Evolutionary conservation across 2,113 vertebrate genomes (phyloP).

Genomic region (Mus musculus): GRCm39 chr1:139201501-139202000

Average conservation of each 20-base stretch:
- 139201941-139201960: not conserved
- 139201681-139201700: not conserved
- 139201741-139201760: not conserved
- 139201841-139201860: not conserved
- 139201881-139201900: not conserved
- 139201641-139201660: not conserved
- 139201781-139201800: not conserved
- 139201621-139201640: no score
- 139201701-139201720: not conserved
- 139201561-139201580: not conserved
- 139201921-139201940: not conserved
- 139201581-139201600: not conserved
- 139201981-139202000: not conserved
- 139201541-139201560: not conserved
- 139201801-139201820: not conserved
- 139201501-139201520: not conserved
- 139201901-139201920: not conserved
- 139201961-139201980: not conserved
- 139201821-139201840: not conserved
- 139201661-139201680: not conserved
- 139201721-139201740: not conserved
- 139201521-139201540: not conserved
- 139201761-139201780: not conserved
- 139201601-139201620: not conserved
- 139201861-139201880: not conserved